These are phyloP conservation scores for Scophthalmus maximus DNA, from an alignment of 2,113 vertebrate genomes.

Conservation along the genomic window DNA sequence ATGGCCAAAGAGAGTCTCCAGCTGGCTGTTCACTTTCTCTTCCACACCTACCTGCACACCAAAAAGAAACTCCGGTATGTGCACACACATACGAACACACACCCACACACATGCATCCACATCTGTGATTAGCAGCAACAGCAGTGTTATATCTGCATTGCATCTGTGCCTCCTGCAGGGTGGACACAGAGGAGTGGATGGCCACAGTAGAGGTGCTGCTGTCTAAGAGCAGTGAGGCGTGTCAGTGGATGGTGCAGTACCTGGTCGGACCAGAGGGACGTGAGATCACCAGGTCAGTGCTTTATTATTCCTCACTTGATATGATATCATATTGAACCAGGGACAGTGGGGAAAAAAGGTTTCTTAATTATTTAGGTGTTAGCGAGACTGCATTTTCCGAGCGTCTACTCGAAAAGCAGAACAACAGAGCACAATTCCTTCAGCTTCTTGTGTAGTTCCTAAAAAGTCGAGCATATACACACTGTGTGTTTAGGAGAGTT, in stretches of 20 bases:
- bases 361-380: neutral
- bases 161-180: conserved; percentile 78
- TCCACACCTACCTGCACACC: conserved; percentile 97
- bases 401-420: neutral
- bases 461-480: too few species aligned
- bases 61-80: conserved; percentile 97
- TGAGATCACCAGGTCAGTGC: conserved; percentile 92
- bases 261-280: conserved; percentile 92
- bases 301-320: neutral
- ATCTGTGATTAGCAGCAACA: neutral
- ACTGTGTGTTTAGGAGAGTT: too few species aligned
- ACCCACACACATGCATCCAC: neutral
- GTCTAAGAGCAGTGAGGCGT: conserved; percentile 94
- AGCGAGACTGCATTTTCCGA: neutral
- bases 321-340: neutral
- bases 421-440: neutral
- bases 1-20: conserved; percentile 97
- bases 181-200: conserved; percentile 98
- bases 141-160: neutral
- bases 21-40: conserved; percentile 95
- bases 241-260: conserved; percentile 97
- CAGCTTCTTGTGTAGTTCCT: neutral
- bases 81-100: neutral
- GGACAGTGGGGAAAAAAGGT: neutral
- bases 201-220: conserved; percentile 95